Evolutionary conservation across 2,888 invertebrate genomes (phyloP).

Genomic region (Scaptomyza flava): DNA sequence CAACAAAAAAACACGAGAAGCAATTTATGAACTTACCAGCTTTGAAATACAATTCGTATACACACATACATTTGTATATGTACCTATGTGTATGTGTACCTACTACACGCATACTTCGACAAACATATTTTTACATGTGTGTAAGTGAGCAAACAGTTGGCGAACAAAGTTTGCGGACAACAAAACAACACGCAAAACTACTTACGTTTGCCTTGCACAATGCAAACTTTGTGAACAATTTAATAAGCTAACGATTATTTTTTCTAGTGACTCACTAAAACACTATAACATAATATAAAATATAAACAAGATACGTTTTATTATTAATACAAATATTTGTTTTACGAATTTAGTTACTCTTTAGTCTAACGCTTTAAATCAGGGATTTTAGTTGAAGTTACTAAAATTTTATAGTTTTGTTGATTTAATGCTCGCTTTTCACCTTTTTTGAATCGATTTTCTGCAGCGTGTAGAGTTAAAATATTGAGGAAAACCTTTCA

Average conservation of each 20-base stretch:
- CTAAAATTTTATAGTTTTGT: too few relatives aligned
- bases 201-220: conserved; percentile 54
- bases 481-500: conserved; percentile 11
- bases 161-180: conserved; percentile 67
- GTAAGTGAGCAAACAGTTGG: conserved; percentile 57
- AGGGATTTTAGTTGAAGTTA: neutral
- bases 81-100: conserved; percentile 11
- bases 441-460: neutral
- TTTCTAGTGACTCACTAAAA: conserved; percentile 2
- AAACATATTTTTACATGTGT: conserved; percentile 20
- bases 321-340: neutral
- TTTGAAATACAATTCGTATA: conserved; percentile 11
- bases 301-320: conserved; percentile 11
- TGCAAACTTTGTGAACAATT: conserved; percentile 65
- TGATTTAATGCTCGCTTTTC: neutral
- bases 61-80: neutral
- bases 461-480: neutral
- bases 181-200: conserved; percentile 72
- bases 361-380: neutral
- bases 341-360: neutral
- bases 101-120: conserved; percentile 19
- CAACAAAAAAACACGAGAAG: conserved; percentile 29
- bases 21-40: conserved; percentile 70
- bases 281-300: conserved; percentile 2
- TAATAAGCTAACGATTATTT: conserved; percentile 57